Conservation (phyloP, 1,140 invertebrate species). For the Aphaenogaster floridana region DNA sequence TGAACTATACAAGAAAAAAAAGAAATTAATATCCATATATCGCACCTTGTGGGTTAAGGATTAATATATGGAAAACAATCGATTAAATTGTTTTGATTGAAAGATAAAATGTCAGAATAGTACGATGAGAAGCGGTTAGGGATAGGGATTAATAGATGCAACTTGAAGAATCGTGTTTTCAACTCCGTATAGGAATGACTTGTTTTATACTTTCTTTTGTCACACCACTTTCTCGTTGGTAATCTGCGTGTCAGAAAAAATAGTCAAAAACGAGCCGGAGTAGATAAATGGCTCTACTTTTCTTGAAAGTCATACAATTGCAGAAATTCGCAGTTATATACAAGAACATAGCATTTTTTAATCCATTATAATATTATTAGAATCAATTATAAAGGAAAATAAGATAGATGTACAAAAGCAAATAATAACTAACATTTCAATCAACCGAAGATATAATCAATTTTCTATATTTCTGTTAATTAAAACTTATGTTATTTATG, state of each 20-base stretch:
- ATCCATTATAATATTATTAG: background rate
- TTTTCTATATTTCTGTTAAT: background rate
- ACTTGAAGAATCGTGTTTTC: background rate
- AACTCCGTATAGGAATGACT: background rate
- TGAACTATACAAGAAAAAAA: too few relatives aligned
- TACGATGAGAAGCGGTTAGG: background rate
- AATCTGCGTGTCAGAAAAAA: constrained; percentile 16
- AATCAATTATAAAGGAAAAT: background rate
- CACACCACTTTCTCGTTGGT: constrained; percentile 13
- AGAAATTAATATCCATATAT: too few relatives aligned
- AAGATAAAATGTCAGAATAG: constrained; percentile 10
- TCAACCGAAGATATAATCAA: background rate
- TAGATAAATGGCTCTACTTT: background rate
- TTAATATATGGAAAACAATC: background rate
- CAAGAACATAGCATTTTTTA: background rate
- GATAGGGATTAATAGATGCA: background rate
- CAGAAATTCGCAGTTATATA: background rate
- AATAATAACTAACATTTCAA: background rate
- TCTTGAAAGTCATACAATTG: background rate
- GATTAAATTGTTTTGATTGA: background rate
- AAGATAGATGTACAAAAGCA: background rate
- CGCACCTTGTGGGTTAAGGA: too few relatives aligned
- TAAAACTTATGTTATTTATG: background rate
- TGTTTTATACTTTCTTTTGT: constrained; percentile 14
- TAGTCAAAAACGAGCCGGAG: background rate